Base-by-base conservation (phyloP, 1,140 invertebrate species). In the Eriocheir sinensis region DNA sequence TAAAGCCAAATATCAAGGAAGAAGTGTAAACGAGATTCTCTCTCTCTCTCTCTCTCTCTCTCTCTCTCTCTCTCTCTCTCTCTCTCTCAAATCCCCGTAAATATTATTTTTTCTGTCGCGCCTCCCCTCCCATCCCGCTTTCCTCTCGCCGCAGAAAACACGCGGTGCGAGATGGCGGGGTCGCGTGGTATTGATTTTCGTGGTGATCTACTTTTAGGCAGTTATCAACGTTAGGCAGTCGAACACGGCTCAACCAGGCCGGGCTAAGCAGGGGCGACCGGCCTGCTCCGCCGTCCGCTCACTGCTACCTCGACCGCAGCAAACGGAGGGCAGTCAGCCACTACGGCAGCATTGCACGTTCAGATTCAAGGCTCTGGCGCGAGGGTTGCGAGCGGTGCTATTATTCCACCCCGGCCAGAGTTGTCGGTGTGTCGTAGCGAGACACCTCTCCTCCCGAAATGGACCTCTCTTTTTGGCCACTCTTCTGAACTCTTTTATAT, bases 181-280 rank as follows among this genome's bases (percentile, higher is more conserved):
- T 89, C 36, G 92, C 32, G 72, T 53, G 83, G 92, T 93, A 93
- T 93, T 88, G 92, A 93, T 93, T 93, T 89, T 89, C n/a, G 83
- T 17, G 48, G 92, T 88, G 92, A 93, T 93, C 92, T 93, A 93
- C 83, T 93, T 86, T 44, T 30, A 53, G 92, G 48, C 36, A 34
- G 83, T 93, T 88, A 88, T 88, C 83, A 88, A 85, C 53, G 83
- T 86, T 88, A 88, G 92, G 60, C 83, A 60, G 53, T 93, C 85
- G 41, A 60, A 34, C 53, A 30, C 81, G 32, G 34, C 53, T 89
- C n/a, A 86, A 40, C 32, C 81, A 88, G 44, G 30, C 81, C 92
- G 60, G 4, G 27, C 60, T 27, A 72, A n/a, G 27, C 21, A 72
- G 60, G 60, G 60, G n/a, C 60, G n/a, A n/a, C n/a, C n/a, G n/a